A percentile compares a stretch with the other conserved stretches of the same genome.
These are phyloP conservation scores for Prunella strophiata DNA, from an alignment of 2,797 vertebrate species.

Conservation along the genomic window DNA sequence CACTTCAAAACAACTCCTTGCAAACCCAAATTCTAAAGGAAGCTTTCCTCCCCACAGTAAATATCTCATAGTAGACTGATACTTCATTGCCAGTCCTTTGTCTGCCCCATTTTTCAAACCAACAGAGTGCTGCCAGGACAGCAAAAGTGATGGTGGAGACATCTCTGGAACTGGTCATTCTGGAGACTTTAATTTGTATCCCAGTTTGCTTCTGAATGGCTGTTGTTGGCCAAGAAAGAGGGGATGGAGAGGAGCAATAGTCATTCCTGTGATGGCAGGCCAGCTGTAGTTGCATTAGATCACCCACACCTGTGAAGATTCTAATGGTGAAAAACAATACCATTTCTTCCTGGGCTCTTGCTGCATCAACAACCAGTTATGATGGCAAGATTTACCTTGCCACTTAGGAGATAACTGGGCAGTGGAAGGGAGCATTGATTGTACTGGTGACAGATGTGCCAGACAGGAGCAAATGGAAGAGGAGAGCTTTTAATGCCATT, in stretches of 20 bases:
- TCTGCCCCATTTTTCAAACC: background rate
- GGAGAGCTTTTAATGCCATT: background rate
- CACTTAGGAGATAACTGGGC: background rate
- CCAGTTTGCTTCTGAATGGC: background rate
- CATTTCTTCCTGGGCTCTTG: background rate
- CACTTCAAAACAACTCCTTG: background rate
- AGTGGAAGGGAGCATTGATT: background rate
- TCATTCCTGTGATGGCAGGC: background rate
- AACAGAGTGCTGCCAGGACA: background rate
- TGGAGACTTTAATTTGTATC: background rate
- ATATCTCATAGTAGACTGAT: background rate
- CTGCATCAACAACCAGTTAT: background rate
- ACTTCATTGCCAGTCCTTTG: background rate
- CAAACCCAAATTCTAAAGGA: background rate
- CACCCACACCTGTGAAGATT: background rate
- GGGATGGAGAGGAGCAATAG: accelerated
- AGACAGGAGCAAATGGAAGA: background rate
- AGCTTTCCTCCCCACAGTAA: background rate
- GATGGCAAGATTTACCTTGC: background rate
- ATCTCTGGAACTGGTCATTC: background rate
- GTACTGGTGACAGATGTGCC: background rate
- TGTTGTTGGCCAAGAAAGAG: background rate
- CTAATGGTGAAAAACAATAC: background rate
- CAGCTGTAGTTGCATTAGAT: background rate
- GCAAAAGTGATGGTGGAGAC: background rate